phyloP scores from a whole-genome alignment of 2,797 vertebrate genomes.

The Trematomus bernacchii region DNA sequence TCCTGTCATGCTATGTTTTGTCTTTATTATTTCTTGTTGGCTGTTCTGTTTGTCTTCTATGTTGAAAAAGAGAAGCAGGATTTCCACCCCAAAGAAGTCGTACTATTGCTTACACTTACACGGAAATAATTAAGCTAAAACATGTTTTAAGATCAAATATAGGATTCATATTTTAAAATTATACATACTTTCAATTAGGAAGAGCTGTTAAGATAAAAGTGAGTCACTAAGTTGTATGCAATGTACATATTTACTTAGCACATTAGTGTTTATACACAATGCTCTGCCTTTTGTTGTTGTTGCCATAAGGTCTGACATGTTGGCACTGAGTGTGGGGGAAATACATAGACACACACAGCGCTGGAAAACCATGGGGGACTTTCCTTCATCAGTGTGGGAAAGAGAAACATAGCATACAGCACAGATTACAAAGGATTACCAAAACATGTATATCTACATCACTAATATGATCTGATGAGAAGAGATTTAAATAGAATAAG shows the following conservation, averaged over 20 bases:
- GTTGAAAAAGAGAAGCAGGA: too few relatives aligned
- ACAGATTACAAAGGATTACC: background rate
- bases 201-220: too few relatives aligned
- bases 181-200: too few relatives aligned
- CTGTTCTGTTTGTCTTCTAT: too few relatives aligned
- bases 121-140: too few relatives aligned
- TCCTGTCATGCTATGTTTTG: too few relatives aligned
- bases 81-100: too few relatives aligned
- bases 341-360: constrained; percentile 12
- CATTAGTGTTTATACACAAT: constrained; percentile 3
- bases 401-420: constrained; percentile 10
- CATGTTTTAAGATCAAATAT: too few relatives aligned
- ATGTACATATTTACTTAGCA: constrained; percentile 11
- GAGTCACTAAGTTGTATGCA: too few relatives aligned
- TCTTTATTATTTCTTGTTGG: too few relatives aligned
- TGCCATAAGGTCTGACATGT: constrained; percentile 35
- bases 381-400: constrained; percentile 4
- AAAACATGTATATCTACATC: background rate
- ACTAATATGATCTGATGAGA: background rate
- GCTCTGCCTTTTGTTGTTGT: constrained; percentile 2
- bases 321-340: constrained; percentile 19
- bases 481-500: background rate
- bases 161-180: too few relatives aligned
- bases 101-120: too few relatives aligned
- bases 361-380: constrained; percentile 21